phyloP scores from a whole-genome alignment of 2,888 invertebrate species.

The Leptopilina drosophilae region DNA sequence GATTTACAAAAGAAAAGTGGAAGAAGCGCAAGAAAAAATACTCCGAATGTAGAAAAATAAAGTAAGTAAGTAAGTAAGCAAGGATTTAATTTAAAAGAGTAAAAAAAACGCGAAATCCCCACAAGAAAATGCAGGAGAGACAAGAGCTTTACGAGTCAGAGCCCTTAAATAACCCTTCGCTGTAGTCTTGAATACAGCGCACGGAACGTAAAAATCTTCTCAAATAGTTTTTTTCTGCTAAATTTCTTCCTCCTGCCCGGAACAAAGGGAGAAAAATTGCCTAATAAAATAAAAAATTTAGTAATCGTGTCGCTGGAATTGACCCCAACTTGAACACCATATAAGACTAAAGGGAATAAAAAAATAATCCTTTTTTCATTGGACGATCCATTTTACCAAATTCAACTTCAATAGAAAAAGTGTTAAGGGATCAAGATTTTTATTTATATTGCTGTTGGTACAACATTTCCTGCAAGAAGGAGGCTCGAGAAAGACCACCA shows the following conservation, averaged over 20 bases:
- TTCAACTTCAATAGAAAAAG: too few relatives aligned
- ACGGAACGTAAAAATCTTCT: constrained; percentile 44
- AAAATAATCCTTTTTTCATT: too few relatives aligned
- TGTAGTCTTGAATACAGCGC: constrained; percentile 45
- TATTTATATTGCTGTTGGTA: background rate
- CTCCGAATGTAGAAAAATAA: constrained; percentile 9
- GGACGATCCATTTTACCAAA: too few relatives aligned
- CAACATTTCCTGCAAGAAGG: background rate
- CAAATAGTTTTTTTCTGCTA: background rate
- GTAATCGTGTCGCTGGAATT: background rate
- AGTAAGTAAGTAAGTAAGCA: constrained; percentile 43
- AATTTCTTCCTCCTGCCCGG: background rate
- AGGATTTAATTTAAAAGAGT: constrained; percentile 60
- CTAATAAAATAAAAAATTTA: background rate
- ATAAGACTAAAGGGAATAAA: too few relatives aligned
- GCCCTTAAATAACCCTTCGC: constrained; percentile 56
- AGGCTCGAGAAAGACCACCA: background rate
- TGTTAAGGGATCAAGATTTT: background rate
- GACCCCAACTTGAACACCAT: too few relatives aligned
- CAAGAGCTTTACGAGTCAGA: constrained; percentile 54
- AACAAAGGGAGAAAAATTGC: background rate
- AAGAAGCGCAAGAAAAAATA: constrained; percentile 23
- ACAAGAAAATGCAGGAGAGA: constrained; percentile 22
- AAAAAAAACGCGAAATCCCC: constrained; percentile 47
- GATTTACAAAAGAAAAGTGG: constrained; percentile 16